phyloP scores from a whole-genome alignment of 2,888 invertebrate species.

The Drosophila trichaetosa region DNA sequence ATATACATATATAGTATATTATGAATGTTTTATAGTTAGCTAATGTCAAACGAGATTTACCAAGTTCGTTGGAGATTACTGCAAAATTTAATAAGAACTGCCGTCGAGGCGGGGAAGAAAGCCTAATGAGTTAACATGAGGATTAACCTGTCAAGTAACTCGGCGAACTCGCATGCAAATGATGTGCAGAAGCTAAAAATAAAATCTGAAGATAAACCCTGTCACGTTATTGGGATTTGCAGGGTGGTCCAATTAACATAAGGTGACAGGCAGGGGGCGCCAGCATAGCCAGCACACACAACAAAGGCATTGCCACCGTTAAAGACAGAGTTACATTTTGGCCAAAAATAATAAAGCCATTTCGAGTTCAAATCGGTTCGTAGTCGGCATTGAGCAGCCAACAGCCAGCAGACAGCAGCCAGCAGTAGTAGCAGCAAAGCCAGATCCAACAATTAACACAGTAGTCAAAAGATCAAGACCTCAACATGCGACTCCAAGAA shows the following conservation, averaged over 20 bases:
- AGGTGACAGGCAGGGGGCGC: conserved; percentile 48
- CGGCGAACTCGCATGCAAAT: conserved; percentile 56
- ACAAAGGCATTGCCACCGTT: background rate
- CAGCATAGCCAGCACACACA: conserved; percentile 14
- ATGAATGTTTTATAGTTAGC: too few relatives aligned
- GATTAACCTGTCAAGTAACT: conserved; percentile 63
- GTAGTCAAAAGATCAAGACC: conserved; percentile 85
- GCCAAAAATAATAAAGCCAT: conserved; percentile 74
- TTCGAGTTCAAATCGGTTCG: conserved; percentile 76
- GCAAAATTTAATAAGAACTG: conserved; percentile 8
- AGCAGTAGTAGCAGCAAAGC: conserved; percentile 12
- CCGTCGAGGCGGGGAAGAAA: conserved; percentile 8
- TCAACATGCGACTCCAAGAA: conserved; percentile 48
- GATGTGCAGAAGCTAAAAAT: conserved; percentile 49
- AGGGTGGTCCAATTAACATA: conserved; percentile 77
- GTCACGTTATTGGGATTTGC: conserved; percentile 44
- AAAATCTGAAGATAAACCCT: conserved; percentile 55
- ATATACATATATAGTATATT: background rate
- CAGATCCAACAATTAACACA: conserved; percentile 83
- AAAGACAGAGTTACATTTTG: conserved; percentile 43
- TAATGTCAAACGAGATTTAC: background rate
- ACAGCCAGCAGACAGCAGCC: conserved; percentile 49
- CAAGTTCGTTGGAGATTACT: background rate
- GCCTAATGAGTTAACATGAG: conserved; percentile 54
- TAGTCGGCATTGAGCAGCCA: conserved; percentile 58